Evolutionary conservation across 2,797 vertebrate species (phyloP), one percentile per base, ranked within the genome.

Genomic region (Tapirus indicus): DNA sequence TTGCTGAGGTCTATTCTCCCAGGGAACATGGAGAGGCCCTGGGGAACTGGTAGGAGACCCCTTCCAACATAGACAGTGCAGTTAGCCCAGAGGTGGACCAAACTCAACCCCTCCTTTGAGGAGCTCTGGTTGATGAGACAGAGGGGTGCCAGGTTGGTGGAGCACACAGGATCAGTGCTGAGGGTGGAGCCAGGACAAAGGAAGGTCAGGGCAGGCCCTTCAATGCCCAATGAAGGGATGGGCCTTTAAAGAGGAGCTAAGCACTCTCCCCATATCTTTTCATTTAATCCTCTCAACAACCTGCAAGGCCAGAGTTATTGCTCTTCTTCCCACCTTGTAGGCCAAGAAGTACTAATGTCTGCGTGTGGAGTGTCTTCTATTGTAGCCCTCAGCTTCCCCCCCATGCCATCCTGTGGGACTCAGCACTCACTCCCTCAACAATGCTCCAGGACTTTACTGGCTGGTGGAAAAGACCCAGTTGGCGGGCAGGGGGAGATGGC

Each of bases 231-330:
- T 38, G 69, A 77, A 3, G 35, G 7, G 38, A 21, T 11, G 5
- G 32, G 35, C 6, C 72, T 69, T 68, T 64, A 60, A 74, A 80
- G 6, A 91, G 8, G 21, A 97, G 23, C 77, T 95, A 92, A 71
- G 41, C 41, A 92, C 11, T 80, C 25, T 77, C 41, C 44, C 56
- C 1, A n/a, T 8, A 56, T 54, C 58, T 92, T 92, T 71, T 72
- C 35, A 92, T 89, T 80, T 56, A 92, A 79, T 95, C 23, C 64
- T 94, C 49, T 97, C 86, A 92, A 85, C 18, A 95, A 83, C 12
- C 62, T 64, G 18, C 11, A 91, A 85, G 72, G n/a, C 5, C 68
- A 89, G 29, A 95, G 62, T 88, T 93, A 52, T 7, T 77, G 69
- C 21, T 85, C 17, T 93, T 89, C 79, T 69, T 64, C 44, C 78